Evolutionary conservation across 2,797 vertebrate genomes (phyloP), one percentile per base, ranked within the genome.

Genomic region (Girardinus metallicus): DNA sequence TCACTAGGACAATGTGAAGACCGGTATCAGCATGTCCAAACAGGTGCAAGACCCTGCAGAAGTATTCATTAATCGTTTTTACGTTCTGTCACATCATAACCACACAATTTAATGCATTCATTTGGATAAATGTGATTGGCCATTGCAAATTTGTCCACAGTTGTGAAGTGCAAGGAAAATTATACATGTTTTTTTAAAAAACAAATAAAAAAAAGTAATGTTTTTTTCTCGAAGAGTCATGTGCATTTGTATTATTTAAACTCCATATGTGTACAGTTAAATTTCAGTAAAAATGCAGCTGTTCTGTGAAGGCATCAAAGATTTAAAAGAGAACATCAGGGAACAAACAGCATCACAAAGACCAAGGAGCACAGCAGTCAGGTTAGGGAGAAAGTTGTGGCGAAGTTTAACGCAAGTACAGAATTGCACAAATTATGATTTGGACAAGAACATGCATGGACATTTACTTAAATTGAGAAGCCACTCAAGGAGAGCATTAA

Each of bases 1-100:
- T 7, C 0, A 10, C 15, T 68, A 4, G 51, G 57, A 53, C 8
- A 60, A 2, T 29, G 0, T 1, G 2, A 18, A 26, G 26, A 16
- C n/a, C 18, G 53, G 74, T 31, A 36, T 36, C 31, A 41, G 34
- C 68, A 29, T 11, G 23, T 10, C 11, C 55, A 60, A 29, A 12
- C 13, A 5, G 16, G 5, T 47, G 46, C 15, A 5, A 15, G 46
- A 18, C 46, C 15, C 18, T 16, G 11, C 12, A 15, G 12, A n/a
- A 21, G 3, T 41, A 0, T 36, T 26, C 23, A 18, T 46, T 4
- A 2, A 60, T 47, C 34, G 11, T n/a, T 55, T 55, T 29, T n/a
- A 55, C 26, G 53, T 55, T 55, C 29, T 62, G 46, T 8, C 21
- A 26, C 66, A 26, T 46, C 26, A 71, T 3, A 29, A 29, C 8